Evolutionary conservation across 2,888 invertebrate genomes (phyloP), one percentile per base, ranked within the genome.

Genomic region (Drosophila atripex): DNA sequence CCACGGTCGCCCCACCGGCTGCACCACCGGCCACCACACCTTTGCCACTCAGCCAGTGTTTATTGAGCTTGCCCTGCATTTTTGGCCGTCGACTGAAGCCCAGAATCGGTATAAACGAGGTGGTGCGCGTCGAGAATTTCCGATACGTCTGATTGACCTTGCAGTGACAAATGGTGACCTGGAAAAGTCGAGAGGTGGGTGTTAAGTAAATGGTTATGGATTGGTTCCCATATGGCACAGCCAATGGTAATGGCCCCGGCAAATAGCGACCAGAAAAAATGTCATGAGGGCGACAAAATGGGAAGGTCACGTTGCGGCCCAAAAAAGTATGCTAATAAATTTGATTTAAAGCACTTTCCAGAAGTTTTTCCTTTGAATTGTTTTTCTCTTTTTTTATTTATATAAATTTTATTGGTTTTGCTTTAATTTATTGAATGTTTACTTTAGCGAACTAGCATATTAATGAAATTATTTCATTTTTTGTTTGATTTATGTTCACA

Each of bases 121-220:
- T 91, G 23, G 93, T 90, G 32, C 93, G 93, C 7, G 94, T 93
- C 60, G 94, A 92, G 80, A 94, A 93, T 35, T 94, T 93, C 50
- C 94, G 94, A 91, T 95, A 95, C 0, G 95, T 95, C 91, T 95
- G 95, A 92, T 95, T 95, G 76, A 95, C 94, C 77, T 95, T 94
- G 91, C 96, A 96, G 90, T 96, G 96, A 90, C 96, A 96, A 41
- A 94, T 94, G 52, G 95, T 94, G 77, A 95, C 95, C 95, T 95
- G 92, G 28, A 59, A 50, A 41, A 41, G 39, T 38, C 30, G 25
- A 50, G 53, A 49, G 30, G 35, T 32, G 12, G 23, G 21, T 8
- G 8, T n/a, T 49, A 47, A 30, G 39, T 41, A 61, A 61, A 61
- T 61, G 65, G 60, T 64, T 41, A 61, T 61, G 60, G 65, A 47